Evolutionary conservation across 2,888 invertebrate species (phyloP), one percentile per base, ranked within the genome.

Genomic region (Zelleria hepariella): DNA sequence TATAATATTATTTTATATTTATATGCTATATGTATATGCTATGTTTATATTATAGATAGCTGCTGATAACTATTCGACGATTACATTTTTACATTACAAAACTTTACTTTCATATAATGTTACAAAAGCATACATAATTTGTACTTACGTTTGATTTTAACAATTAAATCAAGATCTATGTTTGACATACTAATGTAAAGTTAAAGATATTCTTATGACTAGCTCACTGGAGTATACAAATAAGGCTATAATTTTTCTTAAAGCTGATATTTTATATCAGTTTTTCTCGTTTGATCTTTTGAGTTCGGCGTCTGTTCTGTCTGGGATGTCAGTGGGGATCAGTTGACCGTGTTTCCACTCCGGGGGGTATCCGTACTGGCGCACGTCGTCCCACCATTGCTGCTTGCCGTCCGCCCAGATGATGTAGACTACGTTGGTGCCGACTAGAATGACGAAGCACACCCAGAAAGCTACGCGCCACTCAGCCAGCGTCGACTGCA

Each of bases 391-490:
- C 93, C 93, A 93, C 62, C 86, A 83, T 64, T 93, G 91, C 15
- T 91, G 88, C 54, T 92, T 90, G 0, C 91, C 92, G 61, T 91
- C 91, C 0, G 91, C 92, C 66, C 84, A 91, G 2, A 90, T 42
- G 0, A 90, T 68, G 69, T 91, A 93, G 3, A 92, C 75, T 0
- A 90, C 56, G 67, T 91, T 92, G 0, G 92, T 91, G 0, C 83
- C 65, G 4, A 89, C 63, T 61, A 93, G 89, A 4, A 92, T 88
- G 0, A 65, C 88, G 26, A 92, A 83, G 18, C 92, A 89, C 54
- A 93, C 91, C 91, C 92, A 92, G 68, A 93, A 93, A 0, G 93
- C 92, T 0, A 82, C 69, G 21, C 90, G 78, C 93, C 92, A 93
- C 70, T 91, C 84, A 1, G 64, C 62, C 18, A 89, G 64, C 1